phyloP scores from a whole-genome alignment of 2,797 vertebrate species.

The Enoplosus armatus region DNA sequence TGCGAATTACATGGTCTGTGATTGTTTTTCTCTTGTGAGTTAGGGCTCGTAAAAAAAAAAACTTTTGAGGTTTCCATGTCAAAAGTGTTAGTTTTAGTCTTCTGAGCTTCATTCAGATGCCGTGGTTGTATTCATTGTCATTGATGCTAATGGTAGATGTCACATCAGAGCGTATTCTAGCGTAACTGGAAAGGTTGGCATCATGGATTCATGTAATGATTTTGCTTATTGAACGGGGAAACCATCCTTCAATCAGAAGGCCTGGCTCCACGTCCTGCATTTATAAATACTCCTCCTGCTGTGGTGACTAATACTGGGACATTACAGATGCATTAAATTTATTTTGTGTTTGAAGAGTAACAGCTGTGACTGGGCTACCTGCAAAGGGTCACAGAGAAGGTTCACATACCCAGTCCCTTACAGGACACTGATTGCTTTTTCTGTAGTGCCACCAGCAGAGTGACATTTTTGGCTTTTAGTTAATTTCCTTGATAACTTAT shows the following conservation, averaged over 20 bases:
- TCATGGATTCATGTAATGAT: not conserved
- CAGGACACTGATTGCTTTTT: not conserved
- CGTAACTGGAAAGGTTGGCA: not conserved
- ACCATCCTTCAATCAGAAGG: slow-evolving; percentile 8
- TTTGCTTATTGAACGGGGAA: slow-evolving; percentile 1
- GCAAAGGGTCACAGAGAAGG: not conserved
- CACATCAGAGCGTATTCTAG: slow-evolving; percentile 2
- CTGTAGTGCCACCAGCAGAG: not conserved
- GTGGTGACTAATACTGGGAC: not conserved
- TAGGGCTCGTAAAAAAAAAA: slow-evolving; percentile 1
- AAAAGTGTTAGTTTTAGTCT: slow-evolving; percentile 7
- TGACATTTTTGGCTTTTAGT: not conserved
- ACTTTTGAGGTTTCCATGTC: slow-evolving; percentile 7
- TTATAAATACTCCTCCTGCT: not conserved
- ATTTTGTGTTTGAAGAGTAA: not conserved
- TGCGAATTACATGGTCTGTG: slow-evolving; percentile 49
- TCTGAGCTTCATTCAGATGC: not conserved
- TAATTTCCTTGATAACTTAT: not conserved
- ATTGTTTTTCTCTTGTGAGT: slow-evolving; percentile 45
- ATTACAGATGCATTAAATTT: not conserved
- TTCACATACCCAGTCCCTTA: not conserved
- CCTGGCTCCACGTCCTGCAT: not conserved
- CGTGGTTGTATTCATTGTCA: not conserved
- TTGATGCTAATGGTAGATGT: slow-evolving; percentile 4
- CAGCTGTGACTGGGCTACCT: not conserved